Conservation (phyloP, 2,797 vertebrate genomes). For the Girardinus metallicus region DNA sequence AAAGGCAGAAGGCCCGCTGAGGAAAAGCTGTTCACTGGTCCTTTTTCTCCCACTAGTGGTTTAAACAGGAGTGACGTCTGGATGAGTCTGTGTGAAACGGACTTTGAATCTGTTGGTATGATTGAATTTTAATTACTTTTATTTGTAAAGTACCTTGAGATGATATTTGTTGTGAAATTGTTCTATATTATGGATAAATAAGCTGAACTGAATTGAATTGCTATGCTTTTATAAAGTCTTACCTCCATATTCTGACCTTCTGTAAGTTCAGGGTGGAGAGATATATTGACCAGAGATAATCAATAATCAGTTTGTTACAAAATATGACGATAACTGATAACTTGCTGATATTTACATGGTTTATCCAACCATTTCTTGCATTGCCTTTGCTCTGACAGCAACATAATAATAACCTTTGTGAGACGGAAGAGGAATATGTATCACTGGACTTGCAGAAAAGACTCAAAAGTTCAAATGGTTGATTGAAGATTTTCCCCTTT, state of each 20-base stretch:
- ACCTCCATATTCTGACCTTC: background rate
- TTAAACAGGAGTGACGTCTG: background rate
- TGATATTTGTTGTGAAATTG: background rate
- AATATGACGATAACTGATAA: background rate
- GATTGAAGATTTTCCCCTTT: background rate
- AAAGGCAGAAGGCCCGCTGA: background rate
- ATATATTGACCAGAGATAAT: background rate
- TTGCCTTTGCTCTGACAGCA: background rate
- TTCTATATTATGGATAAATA: background rate
- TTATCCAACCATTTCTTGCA: background rate
- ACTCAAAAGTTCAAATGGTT: background rate
- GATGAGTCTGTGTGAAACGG: background rate
- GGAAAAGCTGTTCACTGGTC: background rate
- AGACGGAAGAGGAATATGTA: background rate
- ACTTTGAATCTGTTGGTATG: background rate
- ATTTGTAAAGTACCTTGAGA: background rate
- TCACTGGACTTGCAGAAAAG: background rate
- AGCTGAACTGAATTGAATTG: background rate
- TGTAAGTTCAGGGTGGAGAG: background rate
- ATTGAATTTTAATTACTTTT: background rate
- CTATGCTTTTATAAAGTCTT: background rate
- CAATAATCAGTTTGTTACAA: background rate
- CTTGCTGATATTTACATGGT: background rate
- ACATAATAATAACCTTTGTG: background rate
- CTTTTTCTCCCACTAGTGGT: slow-evolving; percentile 22